Evolutionary conservation across 2,888 invertebrate species (phyloP).

Genomic region (Seira musarum): DNA sequence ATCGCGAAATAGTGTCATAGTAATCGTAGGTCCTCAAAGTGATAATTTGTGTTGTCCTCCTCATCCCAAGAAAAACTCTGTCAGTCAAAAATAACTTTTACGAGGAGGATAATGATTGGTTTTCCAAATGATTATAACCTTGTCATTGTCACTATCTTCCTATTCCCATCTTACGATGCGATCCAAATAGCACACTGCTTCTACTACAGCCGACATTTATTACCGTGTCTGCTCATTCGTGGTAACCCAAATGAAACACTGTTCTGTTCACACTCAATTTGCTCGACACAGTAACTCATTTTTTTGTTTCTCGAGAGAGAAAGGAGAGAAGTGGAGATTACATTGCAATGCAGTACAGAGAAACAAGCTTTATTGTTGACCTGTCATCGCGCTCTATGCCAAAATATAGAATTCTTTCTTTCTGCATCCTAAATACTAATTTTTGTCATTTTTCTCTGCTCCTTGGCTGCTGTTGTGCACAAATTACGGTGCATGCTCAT

Average conservation of each 20-base stretch:
- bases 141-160: no score
- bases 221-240: background rate
- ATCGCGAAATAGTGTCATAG: no score
- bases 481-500: conserved; percentile 30
- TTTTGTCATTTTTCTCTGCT: background rate
- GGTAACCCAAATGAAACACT: background rate
- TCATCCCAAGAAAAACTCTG: background rate
- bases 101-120: no score
- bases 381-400: conserved; percentile 8
- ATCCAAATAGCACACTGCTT: no score
- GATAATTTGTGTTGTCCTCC: no score
- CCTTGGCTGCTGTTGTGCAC: background rate
- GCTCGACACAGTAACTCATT: background rate
- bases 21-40: background rate
- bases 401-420: background rate
- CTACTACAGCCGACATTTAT: no score
- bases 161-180: no score
- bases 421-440: background rate
- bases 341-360: background rate
- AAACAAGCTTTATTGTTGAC: conserved; percentile 30
- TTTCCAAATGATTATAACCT: background rate
- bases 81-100: no score
- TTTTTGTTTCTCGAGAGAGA: background rate
- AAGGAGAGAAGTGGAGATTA: background rate
- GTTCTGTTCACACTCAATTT: background rate